Conservation (phyloP, 2,888 invertebrate genomes). For the Xestia c-nigrum region DNA sequence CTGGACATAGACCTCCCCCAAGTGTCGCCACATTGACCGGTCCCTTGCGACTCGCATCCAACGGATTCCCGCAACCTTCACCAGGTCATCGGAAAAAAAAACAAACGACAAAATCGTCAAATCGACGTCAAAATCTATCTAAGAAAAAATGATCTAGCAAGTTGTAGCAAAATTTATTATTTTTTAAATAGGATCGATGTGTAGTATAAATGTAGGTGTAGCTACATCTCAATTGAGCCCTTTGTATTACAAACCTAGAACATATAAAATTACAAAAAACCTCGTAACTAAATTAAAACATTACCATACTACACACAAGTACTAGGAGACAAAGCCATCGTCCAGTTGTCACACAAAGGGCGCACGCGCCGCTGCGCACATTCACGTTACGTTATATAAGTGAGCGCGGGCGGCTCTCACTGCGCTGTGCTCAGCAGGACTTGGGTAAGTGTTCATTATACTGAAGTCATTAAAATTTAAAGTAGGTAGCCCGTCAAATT, state of each 20-base stretch:
- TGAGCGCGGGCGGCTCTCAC: slow-evolving; percentile 44
- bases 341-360: slow-evolving; percentile 73
- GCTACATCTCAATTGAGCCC: not conserved
- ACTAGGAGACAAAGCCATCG: slow-evolving; percentile 44
- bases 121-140: too few species aligned
- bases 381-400: slow-evolving; percentile 85
- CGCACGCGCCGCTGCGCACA: slow-evolving; percentile 72
- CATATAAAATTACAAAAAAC: slow-evolving; percentile 39
- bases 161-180: not conserved
- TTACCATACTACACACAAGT: slow-evolving; percentile 19
- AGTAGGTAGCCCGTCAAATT: not conserved
- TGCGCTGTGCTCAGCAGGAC: slow-evolving; percentile 25
- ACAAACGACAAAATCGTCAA: too few species aligned
- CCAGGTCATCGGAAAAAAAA: too few species aligned
- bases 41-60: too few species aligned
- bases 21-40: too few species aligned
- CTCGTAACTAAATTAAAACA: slow-evolving; percentile 40
- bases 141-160: not conserved
- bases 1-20: too few species aligned
- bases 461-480: not conserved
- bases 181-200: not conserved
- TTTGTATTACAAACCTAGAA: not conserved
- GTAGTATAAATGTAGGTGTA: not conserved
- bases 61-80: too few species aligned
- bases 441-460: slow-evolving; percentile 6